Evolutionary conservation across 2,113 vertebrate species (phyloP), one percentile per base, ranked within the genome.

Genomic region (Macquaria australasica): DNA sequence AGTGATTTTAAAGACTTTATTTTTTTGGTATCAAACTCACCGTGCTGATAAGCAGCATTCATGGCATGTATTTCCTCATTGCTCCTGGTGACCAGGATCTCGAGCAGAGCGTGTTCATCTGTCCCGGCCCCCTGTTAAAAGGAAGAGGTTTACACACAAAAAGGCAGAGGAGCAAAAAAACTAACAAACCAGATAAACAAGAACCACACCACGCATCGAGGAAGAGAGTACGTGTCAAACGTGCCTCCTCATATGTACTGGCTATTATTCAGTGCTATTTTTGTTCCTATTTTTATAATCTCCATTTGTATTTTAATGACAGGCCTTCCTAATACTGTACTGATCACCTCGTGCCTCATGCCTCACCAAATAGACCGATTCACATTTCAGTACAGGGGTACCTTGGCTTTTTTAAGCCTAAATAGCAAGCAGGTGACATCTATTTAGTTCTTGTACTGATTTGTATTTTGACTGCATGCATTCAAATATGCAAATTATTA

Each of bases 81-180:
- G 94, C 92, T 97, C 88, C 98, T 95, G 0, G 98, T 97, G 70
- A 97, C 97, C 88, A 99, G 93, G 90, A 99, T 98, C 95, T 99
- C 98, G 0, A 98, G 98, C 73, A 99, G 95, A 77, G 96, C 68
- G 0, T 97, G 97, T 88, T 99, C 98, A 28, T 99, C 98, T 0
- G 98, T 99, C 64, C 98, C 98, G 0, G 96, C 97, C 0, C 98
- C 98, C 98, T 99, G 88, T 23, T 83, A 21, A 80, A 39, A 80
- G 7, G 0, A 5, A 15, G 15, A 23, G 28, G 2, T 58, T 64
- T 45, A 37, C 69, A 1, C 5, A 67, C 51, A 34, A 31, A 28
- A 72, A 21, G 21, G 2, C 14, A 64, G 5, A 31, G 59, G 31
- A 45, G 8, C 21, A 66, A 28, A 16, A 16, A 6, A 43, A 34